Base-by-base conservation (phyloP, 2,797 vertebrate species). In the Ctenosaura bakeri region DNA sequence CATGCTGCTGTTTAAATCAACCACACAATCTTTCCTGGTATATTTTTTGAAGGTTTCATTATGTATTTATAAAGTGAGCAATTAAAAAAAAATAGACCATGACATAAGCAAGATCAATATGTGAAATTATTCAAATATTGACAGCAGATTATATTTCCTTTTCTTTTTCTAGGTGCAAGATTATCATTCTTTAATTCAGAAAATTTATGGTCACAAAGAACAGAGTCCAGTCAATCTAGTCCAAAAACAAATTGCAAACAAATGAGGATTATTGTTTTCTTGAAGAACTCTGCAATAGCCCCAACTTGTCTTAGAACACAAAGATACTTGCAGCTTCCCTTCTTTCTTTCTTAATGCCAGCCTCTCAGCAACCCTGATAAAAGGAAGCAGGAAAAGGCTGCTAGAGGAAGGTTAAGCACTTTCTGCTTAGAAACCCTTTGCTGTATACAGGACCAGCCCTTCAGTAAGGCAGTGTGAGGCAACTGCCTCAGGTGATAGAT, bases 271-370 rank as follows among this genome's bases (percentile, higher is more conserved):
- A 56, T 71, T 69, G 52, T 54, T 73, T 73, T 52, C 62, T 69
- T 54, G n/a, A 29, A 81, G 24, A 29, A 38, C 46, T 81, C 8
- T 38, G 35, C 46, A 54, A 56, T 1, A 71, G 1, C 79, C 94
- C 88, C 74, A 86, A 12, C 32, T 85, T 92, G 80, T 74, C 89
- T 91, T 92, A 79, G 42, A 66, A 92, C 95, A 91, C 84, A 89
- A 89, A 87, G 42, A 89, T 80, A 77, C 52, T 24, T 46, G 38
- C 42, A 62, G n/a, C 14, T 76, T 9, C 10, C 26, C n/a, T 76
- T n/a, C n/a, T 42, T 74, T 32, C n/a, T 35, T 73, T 73, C 32
- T n/a, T 76, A 6, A 38, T n/a, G 50, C 18, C 0, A 22, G 13
- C 64, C 13, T 38, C 32, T 32, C 32, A 54, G 46, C 6, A 83